Percentiles rank a stretch among this genome's conserved stretches.
Conservation (phyloP, 2,113 vertebrate genomes). For the Picathartes gymnocephalus region DNA sequence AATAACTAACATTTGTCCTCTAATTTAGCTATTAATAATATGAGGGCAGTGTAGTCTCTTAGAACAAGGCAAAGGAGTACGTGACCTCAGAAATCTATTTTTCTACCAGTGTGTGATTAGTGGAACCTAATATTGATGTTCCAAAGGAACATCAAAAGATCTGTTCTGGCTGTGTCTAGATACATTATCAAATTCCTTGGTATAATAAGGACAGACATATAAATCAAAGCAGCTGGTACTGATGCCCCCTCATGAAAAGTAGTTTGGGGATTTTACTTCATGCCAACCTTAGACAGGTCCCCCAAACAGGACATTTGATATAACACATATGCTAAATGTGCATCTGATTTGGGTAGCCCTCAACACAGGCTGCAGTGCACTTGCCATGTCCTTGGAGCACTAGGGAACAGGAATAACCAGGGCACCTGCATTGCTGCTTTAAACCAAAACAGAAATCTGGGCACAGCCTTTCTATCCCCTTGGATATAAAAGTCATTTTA, state of each 20-base stretch:
- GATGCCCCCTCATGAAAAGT: background rate
- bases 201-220: background rate
- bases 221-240: background rate
- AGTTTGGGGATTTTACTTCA: background rate
- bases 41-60: background rate
- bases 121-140: background rate
- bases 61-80: background rate
- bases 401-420: background rate
- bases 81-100: background rate
- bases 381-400: background rate
- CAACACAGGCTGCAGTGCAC: background rate
- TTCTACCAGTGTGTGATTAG: background rate
- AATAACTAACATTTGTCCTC: background rate
- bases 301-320: background rate
- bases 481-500: background rate
- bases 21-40: background rate
- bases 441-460: background rate
- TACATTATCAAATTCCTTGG: background rate
- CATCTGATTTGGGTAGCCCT: background rate
- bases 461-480: background rate
- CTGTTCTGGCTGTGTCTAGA: background rate
- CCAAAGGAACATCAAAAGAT: background rate
- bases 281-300: background rate
- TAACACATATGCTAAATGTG: background rate
- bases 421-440: background rate